phyloP scores from a whole-genome alignment of 2,797 vertebrate species.

The Erethizon dorsatum region DNA sequence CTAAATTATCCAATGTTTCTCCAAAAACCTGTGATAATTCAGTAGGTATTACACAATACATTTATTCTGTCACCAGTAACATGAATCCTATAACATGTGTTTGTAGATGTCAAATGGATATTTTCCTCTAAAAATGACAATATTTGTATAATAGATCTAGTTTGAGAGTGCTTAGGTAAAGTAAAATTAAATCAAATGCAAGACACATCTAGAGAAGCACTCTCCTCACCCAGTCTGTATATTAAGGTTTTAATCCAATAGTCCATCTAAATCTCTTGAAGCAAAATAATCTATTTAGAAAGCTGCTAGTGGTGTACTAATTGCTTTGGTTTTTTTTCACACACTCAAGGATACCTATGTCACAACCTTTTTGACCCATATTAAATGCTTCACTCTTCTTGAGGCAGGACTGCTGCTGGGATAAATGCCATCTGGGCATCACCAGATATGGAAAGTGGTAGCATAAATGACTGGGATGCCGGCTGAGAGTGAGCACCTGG shows the following conservation, averaged over 20 bases:
- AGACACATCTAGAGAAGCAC: neutral
- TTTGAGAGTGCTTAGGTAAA: neutral
- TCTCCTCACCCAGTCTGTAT: neutral
- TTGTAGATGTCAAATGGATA: neutral
- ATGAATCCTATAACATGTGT: neutral
- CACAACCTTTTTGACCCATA: neutral
- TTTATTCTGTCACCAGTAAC: neutral
- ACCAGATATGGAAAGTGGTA: neutral
- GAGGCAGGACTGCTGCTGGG: neutral
- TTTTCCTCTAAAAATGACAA: constrained; percentile 32
- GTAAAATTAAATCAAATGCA: constrained; percentile 31
- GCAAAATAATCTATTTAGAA: neutral
- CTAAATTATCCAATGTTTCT: constrained; percentile 2
- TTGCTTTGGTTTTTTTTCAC: neutral
- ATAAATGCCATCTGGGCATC: neutral
- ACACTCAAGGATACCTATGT: neutral
- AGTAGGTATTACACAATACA: neutral
- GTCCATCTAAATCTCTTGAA: neutral
- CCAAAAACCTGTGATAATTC: neutral
- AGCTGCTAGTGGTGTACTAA: neutral
- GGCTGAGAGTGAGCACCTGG: neutral
- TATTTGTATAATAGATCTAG: neutral
- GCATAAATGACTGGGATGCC: neutral
- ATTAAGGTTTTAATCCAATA: neutral
- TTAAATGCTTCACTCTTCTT: neutral